Conservation (phyloP, 2,888 invertebrate species). For the Chloroclysta siterata region DNA sequence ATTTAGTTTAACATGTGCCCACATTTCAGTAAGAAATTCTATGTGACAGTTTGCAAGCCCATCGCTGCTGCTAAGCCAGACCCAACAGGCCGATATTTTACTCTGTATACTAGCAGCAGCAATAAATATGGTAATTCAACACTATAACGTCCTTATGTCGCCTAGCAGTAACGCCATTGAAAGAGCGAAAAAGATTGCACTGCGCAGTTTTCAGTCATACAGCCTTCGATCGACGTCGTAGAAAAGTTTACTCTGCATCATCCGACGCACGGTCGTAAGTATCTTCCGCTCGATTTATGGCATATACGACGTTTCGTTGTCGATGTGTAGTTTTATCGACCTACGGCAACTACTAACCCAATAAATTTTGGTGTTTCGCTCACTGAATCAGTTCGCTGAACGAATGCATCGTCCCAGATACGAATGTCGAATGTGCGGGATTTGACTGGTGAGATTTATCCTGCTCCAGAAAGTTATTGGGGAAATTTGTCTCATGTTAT, state of each 20-base stretch:
- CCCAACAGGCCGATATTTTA: constrained; percentile 77
- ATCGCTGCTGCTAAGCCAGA: constrained; percentile 27
- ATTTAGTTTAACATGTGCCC: too few species aligned
- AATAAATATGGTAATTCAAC: constrained; percentile 84
- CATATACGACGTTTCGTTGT: constrained; percentile 73
- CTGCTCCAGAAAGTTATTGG: constrained; percentile 47
- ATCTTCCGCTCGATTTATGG: constrained; percentile 65
- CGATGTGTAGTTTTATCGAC: constrained; percentile 80
- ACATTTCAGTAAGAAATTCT: too few species aligned
- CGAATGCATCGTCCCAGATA: constrained; percentile 84
- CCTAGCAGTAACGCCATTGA: constrained; percentile 66
- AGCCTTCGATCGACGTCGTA: constrained; percentile 64
- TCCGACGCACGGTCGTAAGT: constrained; percentile 70
- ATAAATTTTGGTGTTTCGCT: constrained; percentile 85
- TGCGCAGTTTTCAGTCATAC: constrained; percentile 83
- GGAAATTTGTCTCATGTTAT: constrained; percentile 46
- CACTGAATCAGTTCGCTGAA: constrained; percentile 80
- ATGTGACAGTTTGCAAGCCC: not conserved
- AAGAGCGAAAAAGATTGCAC: constrained; percentile 84
- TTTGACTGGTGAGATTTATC: constrained; percentile 71
- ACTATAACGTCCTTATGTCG: constrained; percentile 84
- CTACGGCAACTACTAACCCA: constrained; percentile 84
- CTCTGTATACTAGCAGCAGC: constrained; percentile 80
- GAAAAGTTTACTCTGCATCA: constrained; percentile 74
- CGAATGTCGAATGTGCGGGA: constrained; percentile 75